These are phyloP conservation scores for Lagria hirta DNA, from an alignment of 2,888 invertebrate species.

Conservation along the genomic window DNA sequence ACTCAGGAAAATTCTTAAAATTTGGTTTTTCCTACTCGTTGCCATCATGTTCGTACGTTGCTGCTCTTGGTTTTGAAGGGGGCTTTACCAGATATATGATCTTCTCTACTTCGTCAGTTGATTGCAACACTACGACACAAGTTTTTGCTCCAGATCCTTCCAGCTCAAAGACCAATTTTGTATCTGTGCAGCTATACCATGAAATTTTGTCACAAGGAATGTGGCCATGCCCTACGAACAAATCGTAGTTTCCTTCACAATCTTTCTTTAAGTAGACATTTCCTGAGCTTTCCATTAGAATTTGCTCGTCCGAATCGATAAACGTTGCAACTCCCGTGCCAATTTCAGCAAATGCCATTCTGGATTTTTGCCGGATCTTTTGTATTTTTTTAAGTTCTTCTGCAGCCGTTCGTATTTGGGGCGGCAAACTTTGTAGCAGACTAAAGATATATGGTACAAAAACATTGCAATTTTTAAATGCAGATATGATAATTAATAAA, in stretches of 20 bases:
- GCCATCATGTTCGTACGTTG: too few relatives aligned
- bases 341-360: neutral
- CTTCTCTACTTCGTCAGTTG: too few relatives aligned
- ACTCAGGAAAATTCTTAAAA: too few relatives aligned
- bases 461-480: too few relatives aligned
- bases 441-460: too few relatives aligned
- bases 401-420: neutral
- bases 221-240: neutral
- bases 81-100: too few relatives aligned
- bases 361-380: neutral
- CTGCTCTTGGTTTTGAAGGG: too few relatives aligned
- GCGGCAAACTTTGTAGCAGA: neutral
- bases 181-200: neutral
- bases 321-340: neutral
- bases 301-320: neutral
- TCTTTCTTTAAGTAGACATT: neutral
- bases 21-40: too few relatives aligned
- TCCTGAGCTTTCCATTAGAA: neutral
- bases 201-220: neutral
- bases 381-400: neutral
- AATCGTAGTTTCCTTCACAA: neutral
- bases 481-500: too few relatives aligned
- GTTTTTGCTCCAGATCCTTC: neutral
- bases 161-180: neutral
- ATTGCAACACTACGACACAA: too few relatives aligned